Base-by-base conservation (phyloP, 1,140 invertebrate species). In the Drosophila virilis region DNA sequence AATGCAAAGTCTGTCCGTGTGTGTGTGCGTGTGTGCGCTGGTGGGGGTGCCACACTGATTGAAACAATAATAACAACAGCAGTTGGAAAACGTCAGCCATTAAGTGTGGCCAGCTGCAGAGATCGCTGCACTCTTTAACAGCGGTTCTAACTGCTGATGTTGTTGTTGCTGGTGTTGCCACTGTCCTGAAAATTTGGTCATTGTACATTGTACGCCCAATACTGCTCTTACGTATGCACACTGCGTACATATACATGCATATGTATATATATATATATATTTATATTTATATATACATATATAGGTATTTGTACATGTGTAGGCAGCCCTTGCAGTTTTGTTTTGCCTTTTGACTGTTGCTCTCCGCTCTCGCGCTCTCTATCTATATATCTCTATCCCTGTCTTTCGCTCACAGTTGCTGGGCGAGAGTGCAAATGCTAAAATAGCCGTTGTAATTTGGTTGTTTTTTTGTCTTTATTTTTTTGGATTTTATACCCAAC, bases 11-110 rank as follows among this genome's bases (percentile, higher is more conserved):
- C 48, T 68, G 54, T 17, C 17, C 48, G 61, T 38, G n/a, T 38
- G 52, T 64, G 65, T 64, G 51, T 67, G 42, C 57, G 32, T 54
- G 58, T 77, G 51, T 57, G 52, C 43, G 55, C 70, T 64, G 45
- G 50, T 42, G 60, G 42, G 69, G 62, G 62, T 58, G 51, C 42
- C 37, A 32, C 13, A 67, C 52, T 43, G 51, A 52, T 35, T 59
- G 13, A 9, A 72, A 28, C 43, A 68, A 75, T 58, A 78, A 75
- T 33, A 74, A 77, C 62, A 80, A 86, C 42, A 50, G 22, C 48
- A 77, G 61, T 54, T 54, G 51, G 13, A 7, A 43, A 43, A 42
- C 33, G 57, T 52, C 59, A 70, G 28, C 15, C 42, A 32, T 51
- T 61, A 51, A 61, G 32, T 62, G 40, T 52, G 66, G 6, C 46